Evolutionary conservation across 2,888 invertebrate genomes (phyloP), one percentile per base, ranked within the genome.

Genomic region (Lysandra coridon): DNA sequence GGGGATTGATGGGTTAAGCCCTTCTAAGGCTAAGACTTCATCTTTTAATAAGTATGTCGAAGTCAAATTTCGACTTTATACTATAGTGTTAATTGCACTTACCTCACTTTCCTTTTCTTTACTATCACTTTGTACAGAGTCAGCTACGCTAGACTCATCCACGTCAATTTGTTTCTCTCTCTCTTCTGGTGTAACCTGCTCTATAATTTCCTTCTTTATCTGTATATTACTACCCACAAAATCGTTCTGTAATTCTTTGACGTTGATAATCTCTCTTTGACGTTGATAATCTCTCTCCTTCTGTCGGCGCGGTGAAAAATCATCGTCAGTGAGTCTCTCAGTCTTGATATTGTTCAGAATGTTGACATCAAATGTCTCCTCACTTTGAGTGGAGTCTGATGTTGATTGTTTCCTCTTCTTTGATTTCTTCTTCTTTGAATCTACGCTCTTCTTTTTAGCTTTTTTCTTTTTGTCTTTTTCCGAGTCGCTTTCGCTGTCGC

Each of bases 291-390:
- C 82, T 94, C 92, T 69, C 89, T 84, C 90, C 77, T 90, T 91
- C 49, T 80, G 83, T 76, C 81, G 82, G 74, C 89, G 87, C 0
- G 92, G 91, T 0, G 93, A 92, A 78, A 93, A 93, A 0, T 91
- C 94, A 44, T 94, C 94, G 33, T 94, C 94, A 0, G 93, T 92
- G 2, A 90, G 80, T 62, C 91, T 85, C 83, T 95, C 95, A 0
- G 90, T 92, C 83, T 95, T 95, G 1, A 95, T 95, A 79, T 95
- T 94, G 1, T 93, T 92, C 1, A 95, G 82, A 12, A 94, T 89
- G 75, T 94, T 92, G 0, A 89, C 92, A 78, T 94, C 93, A 73
- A 94, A 94, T 0, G 91, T 78, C 7, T 92, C 91, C 53, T 91
- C 91, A 79, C 87, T 89, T 69, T 89, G 88, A 0, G 86, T 82